Base-by-base conservation (phyloP, 2,888 invertebrate species). In the Brachyptera putata region DNA sequence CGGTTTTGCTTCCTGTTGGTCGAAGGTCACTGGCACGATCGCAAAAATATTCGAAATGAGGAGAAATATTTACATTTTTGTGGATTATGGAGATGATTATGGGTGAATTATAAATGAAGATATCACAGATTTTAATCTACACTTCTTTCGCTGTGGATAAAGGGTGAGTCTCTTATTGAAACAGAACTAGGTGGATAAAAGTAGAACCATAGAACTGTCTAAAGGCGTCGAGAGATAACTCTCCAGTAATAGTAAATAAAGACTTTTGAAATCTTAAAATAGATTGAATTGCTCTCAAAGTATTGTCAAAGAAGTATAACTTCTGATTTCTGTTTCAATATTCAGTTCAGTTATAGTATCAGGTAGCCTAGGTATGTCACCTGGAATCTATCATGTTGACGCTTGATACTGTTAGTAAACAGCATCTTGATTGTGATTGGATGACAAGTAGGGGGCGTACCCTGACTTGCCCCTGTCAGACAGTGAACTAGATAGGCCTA, bases 21-120 rank as follows among this genome's bases (percentile, higher is more conserved):
- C 69, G 71, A 71, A 71, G 71, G 71, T 71, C 71, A 71, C 69
- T 71, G 70, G 70, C 69, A 69, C 69, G 66, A 66, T 69, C 67
- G 60, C 64, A 63, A 60, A 57, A 61, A 60, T 64, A 60, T 60
- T 62, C 60, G 60, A 62, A 64, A 62, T 62, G 61, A 30, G 26
- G 46, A 46, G 46, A 48, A 60, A 58, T 56, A 56, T 58, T 60
- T 48, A 57, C 60, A 58, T 62, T 60, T 50, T 41, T 57, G 26
- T 50, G 56, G 59, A 63, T 61, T 57, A 57, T 34, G 53, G 60
- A 43, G 62, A 60, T 58, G 57, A 63, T 61, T 53, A 57, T 37
- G 53, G 60, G 50, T 64, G 60, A 62, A 46, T 46, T 60, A n/a
- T 16, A 46, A 5, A 7, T 11, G 11, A 11, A 25, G 18, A 34